Base-by-base conservation (phyloP, 2,113 vertebrate genomes). In the Psettodes erumei region DNA sequence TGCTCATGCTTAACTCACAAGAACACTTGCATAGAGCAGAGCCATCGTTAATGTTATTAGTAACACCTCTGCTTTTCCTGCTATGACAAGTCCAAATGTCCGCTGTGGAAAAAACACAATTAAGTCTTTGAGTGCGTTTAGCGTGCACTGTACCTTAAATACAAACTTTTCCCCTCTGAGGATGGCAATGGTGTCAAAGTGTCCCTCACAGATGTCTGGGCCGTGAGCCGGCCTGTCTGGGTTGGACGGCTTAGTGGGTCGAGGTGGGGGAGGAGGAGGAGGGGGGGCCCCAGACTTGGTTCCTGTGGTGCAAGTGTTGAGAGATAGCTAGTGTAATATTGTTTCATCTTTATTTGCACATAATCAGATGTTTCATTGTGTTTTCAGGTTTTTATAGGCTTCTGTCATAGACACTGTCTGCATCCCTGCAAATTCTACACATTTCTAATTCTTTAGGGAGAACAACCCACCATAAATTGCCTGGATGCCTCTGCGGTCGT, bases 141-240 rank as follows among this genome's bases (percentile, higher is more conserved):
- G n/a, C n/a, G n/a, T 43, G 13, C 50, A 10, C 16, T 30, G 40
- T 74, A 97, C 96, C 96, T 97, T 98, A 88, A 98, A 98, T 28
- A 96, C 95, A 85, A 98, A 97, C 95, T 95, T 96, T 84, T 98
- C 96, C 62, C 96, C 96, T 48, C 96, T 92, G 18, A 98, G 93
- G 79, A 95, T 67, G 1, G 96, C 94, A n/a, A 97, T 95, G 0
- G 96, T 96, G 88, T 98, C 96, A 61, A 96, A 97, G 87, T 96
- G 95, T 51, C 96, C 96, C 0, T 96, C 94, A 33, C 96, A 98
- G 86, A 97, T 93, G 78, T 95, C 94, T 4, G 96, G 96, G 5
- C 95, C 94, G 0, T 92, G 19, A 75, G 88, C 84, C 1, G 92
- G 88, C 30, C 12, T 40, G 81, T 94, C 79, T 59, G 96, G 84